phyloP scores from a whole-genome alignment of 2,113 vertebrate species.

The Parus major region DNA sequence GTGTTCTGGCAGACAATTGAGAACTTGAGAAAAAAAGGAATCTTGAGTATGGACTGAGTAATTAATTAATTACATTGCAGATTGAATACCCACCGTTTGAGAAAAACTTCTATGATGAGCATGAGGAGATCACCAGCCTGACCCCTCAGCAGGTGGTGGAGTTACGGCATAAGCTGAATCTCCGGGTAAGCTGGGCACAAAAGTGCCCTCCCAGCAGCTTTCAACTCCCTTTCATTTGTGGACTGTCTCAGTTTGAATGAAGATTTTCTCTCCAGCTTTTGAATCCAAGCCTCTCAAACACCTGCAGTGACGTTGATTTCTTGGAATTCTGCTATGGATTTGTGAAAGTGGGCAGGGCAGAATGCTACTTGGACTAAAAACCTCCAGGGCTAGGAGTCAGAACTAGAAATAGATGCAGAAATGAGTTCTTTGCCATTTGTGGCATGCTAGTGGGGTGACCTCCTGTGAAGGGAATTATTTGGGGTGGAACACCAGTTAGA shows the following conservation, averaged over 20 bases:
- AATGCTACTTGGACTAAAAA: not conserved
- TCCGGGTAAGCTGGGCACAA: slow-evolving; percentile 80
- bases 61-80: slow-evolving; percentile 72
- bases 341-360: not conserved
- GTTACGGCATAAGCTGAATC: slow-evolving; percentile 91
- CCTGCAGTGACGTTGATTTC: not conserved
- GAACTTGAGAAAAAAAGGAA: not conserved
- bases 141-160: slow-evolving; percentile 87
- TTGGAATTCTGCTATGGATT: not conserved
- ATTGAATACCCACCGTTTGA: slow-evolving; percentile 96
- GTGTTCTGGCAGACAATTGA: not conserved
- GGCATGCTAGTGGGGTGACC: not conserved
- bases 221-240: not conserved
- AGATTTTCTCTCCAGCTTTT: not conserved
- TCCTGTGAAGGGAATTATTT: not conserved
- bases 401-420: not conserved
- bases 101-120: slow-evolving; percentile 97
- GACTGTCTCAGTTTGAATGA: not conserved
- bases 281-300: not conserved
- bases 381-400: not conserved
- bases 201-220: not conserved
- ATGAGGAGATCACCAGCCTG: slow-evolving; percentile 90
- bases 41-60: slow-evolving; percentile 26
- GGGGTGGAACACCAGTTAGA: not conserved
- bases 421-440: not conserved